phyloP scores from a whole-genome alignment of 2,797 vertebrate species.

The Falco biarmicus region DNA sequence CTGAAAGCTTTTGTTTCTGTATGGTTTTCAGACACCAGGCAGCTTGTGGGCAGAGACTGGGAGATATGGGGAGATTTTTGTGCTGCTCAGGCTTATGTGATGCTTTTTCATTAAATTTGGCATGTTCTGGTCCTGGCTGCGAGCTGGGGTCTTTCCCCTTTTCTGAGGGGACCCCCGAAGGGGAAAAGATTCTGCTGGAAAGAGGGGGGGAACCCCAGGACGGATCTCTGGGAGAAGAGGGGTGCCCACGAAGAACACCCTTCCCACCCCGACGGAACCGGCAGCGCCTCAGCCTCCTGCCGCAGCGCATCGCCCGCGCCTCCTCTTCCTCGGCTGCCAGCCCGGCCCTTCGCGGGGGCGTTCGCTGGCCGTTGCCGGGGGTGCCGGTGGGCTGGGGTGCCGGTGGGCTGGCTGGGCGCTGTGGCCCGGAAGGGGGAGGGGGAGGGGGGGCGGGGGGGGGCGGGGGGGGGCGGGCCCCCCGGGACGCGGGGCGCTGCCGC shows the following conservation, averaged over 20 bases:
- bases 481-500: neutral
- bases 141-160: neutral
- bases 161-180: neutral
- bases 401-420: neutral
- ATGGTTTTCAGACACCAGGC: neutral
- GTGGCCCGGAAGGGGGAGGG: rapidly evolving
- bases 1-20: neutral
- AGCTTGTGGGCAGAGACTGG: neutral
- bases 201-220: neutral
- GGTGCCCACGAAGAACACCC: neutral
- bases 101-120: neutral
- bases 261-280: rapidly evolving
- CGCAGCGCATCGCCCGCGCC: rapidly evolving
- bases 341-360: neutral
- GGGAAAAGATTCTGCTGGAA: neutral
- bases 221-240: neutral
- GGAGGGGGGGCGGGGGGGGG: neutral
- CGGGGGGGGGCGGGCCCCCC: neutral
- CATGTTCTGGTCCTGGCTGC: rapidly evolving
- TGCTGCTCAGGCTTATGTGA: neutral
- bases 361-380: neutral
- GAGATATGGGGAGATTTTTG: neutral
- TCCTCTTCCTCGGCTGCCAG: neutral
- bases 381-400: neutral
- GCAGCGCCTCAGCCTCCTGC: neutral